Conservation (phyloP, 2,113 vertebrate genomes). For the Gymnobelideus leadbeateri region DNA sequence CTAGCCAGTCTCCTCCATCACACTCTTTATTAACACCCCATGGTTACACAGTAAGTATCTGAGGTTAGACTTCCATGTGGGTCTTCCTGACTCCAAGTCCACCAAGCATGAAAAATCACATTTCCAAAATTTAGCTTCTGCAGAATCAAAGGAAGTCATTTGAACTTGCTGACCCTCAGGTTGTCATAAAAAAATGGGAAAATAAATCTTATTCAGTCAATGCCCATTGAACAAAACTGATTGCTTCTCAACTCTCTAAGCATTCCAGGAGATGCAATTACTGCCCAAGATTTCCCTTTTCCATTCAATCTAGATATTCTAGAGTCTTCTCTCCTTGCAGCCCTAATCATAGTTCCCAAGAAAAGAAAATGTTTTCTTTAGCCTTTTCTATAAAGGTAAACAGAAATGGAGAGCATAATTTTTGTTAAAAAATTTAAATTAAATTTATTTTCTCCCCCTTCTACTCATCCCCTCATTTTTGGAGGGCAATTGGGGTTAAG, state of each 20-base stretch:
- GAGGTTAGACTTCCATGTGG: neutral
- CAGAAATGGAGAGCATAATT: neutral
- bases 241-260: neutral
- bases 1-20: too few species aligned
- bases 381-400: neutral
- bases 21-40: too few species aligned
- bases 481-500: too few species aligned
- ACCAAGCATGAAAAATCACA: neutral
- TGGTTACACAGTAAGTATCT: neutral
- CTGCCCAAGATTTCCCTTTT: neutral
- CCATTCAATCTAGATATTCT: neutral
- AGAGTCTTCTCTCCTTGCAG: neutral
- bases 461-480: too few species aligned
- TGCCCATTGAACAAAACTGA: neutral
- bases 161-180: conserved; percentile 46
- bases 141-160: conserved; percentile 15
- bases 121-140: neutral
- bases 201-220: neutral
- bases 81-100: neutral
- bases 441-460: neutral
- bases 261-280: neutral
- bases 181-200: conserved; percentile 36
- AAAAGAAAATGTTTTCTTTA: neutral
- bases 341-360: neutral
- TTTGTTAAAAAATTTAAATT: neutral